Conservation (phyloP, 2,113 vertebrate species). For the Ictalurus punctatus region DNA sequence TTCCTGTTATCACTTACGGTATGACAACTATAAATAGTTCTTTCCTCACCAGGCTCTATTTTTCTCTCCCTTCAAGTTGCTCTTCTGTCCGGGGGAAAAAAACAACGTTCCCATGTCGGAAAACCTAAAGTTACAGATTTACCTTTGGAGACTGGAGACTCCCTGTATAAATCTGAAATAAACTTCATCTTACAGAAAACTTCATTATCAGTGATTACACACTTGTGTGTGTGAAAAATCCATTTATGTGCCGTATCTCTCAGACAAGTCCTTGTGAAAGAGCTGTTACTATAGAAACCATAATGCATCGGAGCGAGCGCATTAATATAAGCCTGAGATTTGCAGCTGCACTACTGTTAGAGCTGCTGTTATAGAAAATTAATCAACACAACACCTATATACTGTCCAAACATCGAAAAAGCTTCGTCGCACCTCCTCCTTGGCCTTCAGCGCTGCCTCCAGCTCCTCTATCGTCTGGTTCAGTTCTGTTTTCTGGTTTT, state of each 20-base stretch:
- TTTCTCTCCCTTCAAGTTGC: too few species aligned
- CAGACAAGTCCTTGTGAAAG: background rate
- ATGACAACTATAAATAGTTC: background rate
- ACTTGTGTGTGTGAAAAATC: background rate
- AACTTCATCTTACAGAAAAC: background rate
- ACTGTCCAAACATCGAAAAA: background rate
- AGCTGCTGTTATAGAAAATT: background rate
- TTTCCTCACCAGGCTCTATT: background rate
- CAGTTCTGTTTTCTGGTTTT: constrained; percentile 92
- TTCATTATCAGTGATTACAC: background rate
- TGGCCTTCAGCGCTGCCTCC: constrained; percentile 83
- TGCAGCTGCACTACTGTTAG: background rate
- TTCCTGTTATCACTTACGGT: background rate
- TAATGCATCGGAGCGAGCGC: background rate
- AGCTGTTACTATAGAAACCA: background rate
- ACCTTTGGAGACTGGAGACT: too few species aligned
- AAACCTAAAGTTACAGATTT: too few species aligned
- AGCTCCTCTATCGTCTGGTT: constrained; percentile 96
- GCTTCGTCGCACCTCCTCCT: constrained; percentile 80
- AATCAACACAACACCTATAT: background rate
- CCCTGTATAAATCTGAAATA: background rate
- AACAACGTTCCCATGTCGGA: too few species aligned
- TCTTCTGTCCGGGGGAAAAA: too few species aligned
- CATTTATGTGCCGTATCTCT: background rate
- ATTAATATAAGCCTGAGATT: background rate